Base-by-base conservation (phyloP, 2,113 vertebrate genomes). In the Zosterops hypoxanthus region DNA sequence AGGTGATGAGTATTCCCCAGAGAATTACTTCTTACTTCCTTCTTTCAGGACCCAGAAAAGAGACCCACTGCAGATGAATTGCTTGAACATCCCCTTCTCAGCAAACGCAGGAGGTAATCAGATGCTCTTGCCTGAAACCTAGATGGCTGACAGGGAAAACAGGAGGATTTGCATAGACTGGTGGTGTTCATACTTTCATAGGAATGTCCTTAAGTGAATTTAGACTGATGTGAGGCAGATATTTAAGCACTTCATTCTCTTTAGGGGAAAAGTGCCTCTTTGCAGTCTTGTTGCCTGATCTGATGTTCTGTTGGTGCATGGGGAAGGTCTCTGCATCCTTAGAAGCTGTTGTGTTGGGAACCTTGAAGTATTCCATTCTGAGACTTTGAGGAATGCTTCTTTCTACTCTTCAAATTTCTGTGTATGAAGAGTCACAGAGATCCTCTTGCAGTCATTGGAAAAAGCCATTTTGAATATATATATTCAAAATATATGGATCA, bases 61-160 rank as follows among this genome's bases (percentile, higher is more conserved):
- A 99, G 99, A 95, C 99, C 99, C 22, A 99, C 99, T 52, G 98
- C 98, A 47, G 98, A 99, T 72, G 98, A 99, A 92, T 97, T 99
- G 92, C 97, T 99, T 65, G 98, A 99, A 80, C 97, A 96, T 49
- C 98, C 99, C 11, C 92, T 99, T 83, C 98, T 99, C 94, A 98
- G 97, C 93, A 98, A 96, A 87, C 96, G 97, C 78, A 98, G 98
- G 95, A 98, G 98, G 99, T 99, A 98, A 99, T 77, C 25, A 50
- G 10, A 34, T 69, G 46, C 50, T 82, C 31, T 57, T 91, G 24
- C 49, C 46, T 88, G 71, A 85, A 77, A 71, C 15, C 68, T 57
- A 22, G 47, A 13, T 36, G 20, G 41, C 14, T 84, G 76, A 71
- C 31, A 28, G 24, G 47, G 70, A 72, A 55, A 46, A 41, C 17